Evolutionary conservation across 2,888 invertebrate species (phyloP).

Genomic region (Petrolisthes cinctipes): DNA sequence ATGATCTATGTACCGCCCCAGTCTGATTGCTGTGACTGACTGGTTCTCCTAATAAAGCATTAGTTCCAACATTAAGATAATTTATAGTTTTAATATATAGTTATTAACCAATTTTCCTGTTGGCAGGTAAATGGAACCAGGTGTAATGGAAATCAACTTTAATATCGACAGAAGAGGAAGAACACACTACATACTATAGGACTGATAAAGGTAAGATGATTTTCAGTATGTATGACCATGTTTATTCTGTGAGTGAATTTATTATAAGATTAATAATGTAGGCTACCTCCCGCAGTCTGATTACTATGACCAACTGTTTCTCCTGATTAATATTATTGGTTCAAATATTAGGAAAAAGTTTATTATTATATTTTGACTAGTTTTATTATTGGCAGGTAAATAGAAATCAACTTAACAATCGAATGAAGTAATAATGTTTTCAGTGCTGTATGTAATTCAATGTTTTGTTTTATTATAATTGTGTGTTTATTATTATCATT

Average conservation of each 20-base stretch:
- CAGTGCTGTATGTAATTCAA: neutral
- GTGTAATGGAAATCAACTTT: too few species aligned
- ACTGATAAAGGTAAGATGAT: too few species aligned
- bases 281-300: constrained; percentile 49
- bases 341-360: neutral
- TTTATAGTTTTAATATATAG: neutral
- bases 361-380: neutral
- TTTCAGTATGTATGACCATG: too few species aligned
- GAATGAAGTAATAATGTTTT: too few species aligned
- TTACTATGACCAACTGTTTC: constrained; percentile 15
- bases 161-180: too few species aligned
- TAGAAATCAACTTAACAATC: too few species aligned
- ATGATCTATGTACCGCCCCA: constrained; percentile 38
- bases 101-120: neutral
- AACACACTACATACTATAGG: too few species aligned
- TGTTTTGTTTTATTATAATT: neutral
- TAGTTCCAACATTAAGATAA: neutral
- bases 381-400: too few species aligned
- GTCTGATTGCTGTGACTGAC: constrained; percentile 32
- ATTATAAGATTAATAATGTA: constrained; percentile 7
- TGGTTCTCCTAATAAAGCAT: constrained; percentile 17
- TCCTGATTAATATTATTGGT: constrained; percentile 6
- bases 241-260: too few species aligned
- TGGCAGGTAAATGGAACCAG: too few species aligned
- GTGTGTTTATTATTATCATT: neutral